Percentiles rank a stretch among this genome's conserved stretches.
phyloP scores from a whole-genome alignment of 2,113 vertebrate genomes.

The Sardina pilchardus region DNA sequence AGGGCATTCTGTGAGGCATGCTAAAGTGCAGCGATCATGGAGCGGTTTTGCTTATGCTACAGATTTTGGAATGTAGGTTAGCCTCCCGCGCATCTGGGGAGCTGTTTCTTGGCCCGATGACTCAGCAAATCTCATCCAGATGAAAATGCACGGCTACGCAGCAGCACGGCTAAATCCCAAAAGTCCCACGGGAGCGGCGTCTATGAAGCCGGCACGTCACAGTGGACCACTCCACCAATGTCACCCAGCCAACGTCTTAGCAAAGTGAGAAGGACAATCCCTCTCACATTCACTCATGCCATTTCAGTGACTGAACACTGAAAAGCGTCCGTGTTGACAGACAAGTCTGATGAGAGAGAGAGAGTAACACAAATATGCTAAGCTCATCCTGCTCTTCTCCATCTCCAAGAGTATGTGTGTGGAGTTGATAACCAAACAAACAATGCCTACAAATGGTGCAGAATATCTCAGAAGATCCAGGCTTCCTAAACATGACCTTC shows the following conservation, averaged over 20 bases:
- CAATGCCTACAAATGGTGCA: neutral
- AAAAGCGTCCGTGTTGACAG: too few species aligned
- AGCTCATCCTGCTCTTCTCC: neutral
- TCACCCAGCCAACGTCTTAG: neutral
- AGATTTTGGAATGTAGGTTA: neutral
- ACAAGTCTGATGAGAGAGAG: too few species aligned
- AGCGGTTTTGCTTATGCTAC: neutral
- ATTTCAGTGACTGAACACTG: too few species aligned
- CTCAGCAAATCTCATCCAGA: neutral
- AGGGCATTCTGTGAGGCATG: neutral
- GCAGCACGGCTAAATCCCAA: neutral
- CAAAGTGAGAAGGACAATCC: neutral
- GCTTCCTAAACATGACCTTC: neutral
- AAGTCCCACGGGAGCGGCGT: neutral
- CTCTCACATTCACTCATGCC: too few species aligned
- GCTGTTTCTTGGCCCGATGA: neutral
- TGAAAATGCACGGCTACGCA: too few species aligned
- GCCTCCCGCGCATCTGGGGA: neutral
- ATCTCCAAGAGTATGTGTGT: neutral
- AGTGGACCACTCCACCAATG: neutral
- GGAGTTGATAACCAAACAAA: neutral
- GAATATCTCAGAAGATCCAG: neutral
- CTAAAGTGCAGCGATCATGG: neutral
- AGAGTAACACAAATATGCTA: neutral
- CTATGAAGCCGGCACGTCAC: neutral